A percentile compares a stretch with the other conserved stretches of the same genome.
Conservation (phyloP, 2,888 invertebrate species). For the Digitonthophagus gazella region DNA sequence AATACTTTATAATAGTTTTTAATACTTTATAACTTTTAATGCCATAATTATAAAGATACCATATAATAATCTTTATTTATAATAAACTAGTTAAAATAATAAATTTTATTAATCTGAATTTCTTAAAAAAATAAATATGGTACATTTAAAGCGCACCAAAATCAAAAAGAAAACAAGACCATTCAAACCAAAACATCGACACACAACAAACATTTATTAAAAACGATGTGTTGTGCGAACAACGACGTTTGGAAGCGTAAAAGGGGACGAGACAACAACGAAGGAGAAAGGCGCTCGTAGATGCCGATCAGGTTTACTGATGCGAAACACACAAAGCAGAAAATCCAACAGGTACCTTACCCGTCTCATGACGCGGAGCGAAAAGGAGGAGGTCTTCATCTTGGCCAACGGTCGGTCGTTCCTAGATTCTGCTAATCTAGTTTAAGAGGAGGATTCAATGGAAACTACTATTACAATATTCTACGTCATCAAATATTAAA, state of each 20-base stretch:
- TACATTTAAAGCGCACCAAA: too few relatives aligned
- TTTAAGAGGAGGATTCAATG: neutral
- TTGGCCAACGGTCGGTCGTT: conserved; percentile 43
- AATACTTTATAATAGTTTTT: too few relatives aligned
- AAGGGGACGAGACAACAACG: neutral
- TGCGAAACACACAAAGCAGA: conserved; percentile 21
- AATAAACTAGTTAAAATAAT: too few relatives aligned
- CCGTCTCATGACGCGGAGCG: conserved; percentile 75
- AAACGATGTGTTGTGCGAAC: neutral
- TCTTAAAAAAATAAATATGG: too few relatives aligned
- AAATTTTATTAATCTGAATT: too few relatives aligned
- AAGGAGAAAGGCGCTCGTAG: neutral
- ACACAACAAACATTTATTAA: too few relatives aligned
- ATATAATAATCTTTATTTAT: too few relatives aligned
- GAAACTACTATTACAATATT: neutral
- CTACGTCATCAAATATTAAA: neutral
- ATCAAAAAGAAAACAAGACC: too few relatives aligned
- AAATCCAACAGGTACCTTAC: conserved; percentile 53
- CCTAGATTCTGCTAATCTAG: neutral
- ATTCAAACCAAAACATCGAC: too few relatives aligned
- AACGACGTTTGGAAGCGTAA: neutral
- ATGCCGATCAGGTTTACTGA: neutral
- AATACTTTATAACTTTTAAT: too few relatives aligned
- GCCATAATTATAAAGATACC: too few relatives aligned
- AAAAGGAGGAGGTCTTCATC: conserved; percentile 78